A percentile compares a stretch with the other conserved stretches of the same genome.
These are phyloP conservation scores for Dipodomys ordii DNA, from an alignment of 2,113 vertebrate species.

Conservation along the genomic window DNA sequence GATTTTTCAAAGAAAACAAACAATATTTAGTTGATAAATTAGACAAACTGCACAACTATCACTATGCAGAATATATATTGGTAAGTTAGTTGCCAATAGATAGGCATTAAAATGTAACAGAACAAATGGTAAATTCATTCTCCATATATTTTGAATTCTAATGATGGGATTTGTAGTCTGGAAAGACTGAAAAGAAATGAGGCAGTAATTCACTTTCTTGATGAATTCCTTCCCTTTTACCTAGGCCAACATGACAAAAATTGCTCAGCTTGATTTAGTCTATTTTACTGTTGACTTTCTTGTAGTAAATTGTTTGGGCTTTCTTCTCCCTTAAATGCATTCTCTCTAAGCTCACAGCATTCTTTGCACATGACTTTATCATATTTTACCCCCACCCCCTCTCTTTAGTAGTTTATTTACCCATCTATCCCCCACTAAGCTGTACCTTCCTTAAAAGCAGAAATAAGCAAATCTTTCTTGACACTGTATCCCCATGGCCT, in stretches of 20 bases:
- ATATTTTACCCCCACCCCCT: not conserved
- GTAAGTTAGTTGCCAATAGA: not conserved
- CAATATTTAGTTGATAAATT: not conserved
- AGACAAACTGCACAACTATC: not conserved
- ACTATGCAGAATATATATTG: not conserved
- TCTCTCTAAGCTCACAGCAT: not conserved
- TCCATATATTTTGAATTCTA: slow-evolving; percentile 39
- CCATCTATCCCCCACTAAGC: not conserved
- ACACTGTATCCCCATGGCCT: slow-evolving; percentile 54
- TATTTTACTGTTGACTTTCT: not conserved
- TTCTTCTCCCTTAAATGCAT: not conserved
- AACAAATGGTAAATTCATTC: not conserved
- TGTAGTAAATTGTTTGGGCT: not conserved
- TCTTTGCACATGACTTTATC: not conserved
- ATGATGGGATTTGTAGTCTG: not conserved
- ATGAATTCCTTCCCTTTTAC: slow-evolving; percentile 38
- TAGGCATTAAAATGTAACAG: slow-evolving; percentile 3
- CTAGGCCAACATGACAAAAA: not conserved
- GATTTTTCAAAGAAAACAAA: slow-evolving; percentile 27
- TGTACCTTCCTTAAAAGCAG: not conserved
- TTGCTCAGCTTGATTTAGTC: not conserved
- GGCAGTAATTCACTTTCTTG: slow-evolving; percentile 19
- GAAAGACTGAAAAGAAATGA: not conserved
- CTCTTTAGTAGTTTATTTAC: not conserved
- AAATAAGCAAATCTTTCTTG: slow-evolving; percentile 57